Base-by-base conservation (phyloP, 2,113 vertebrate species). In the Zonotrichia leucophrys region DNA sequence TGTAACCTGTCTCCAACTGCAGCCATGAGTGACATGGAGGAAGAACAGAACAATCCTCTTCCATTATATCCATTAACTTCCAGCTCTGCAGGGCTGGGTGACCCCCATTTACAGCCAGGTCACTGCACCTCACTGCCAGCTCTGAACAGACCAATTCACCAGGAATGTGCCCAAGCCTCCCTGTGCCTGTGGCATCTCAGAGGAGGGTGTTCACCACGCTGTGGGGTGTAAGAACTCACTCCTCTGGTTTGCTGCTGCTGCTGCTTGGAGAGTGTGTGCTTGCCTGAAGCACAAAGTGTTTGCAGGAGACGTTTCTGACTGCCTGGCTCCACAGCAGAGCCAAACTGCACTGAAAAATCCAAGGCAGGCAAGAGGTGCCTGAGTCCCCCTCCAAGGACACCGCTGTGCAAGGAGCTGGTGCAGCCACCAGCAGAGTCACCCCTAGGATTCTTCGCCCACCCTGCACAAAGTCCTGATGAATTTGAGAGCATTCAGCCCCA, bases 191-290 rank as follows among this genome's bases (percentile, higher is more conserved):
- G 70, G 64, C 70, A 73, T 23, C 78, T 59, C 69, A 11, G 37
- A 59, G 55, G 39, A 78, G 59, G 27, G 50, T 67, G n/a, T n/a
- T 90, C 27, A 90, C 78, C 62, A 19, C 0, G 2, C 8, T 41
- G 59, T 25, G 1, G 0, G 1, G 1, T 27, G 67, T 50, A 9
- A 58, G 62, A 83, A 55, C 1, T 1, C 12, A 7, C 35, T 90
- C 22, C 62, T 52, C 49, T 15, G 50, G 9, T 80, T 69, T 86
- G 67, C 50, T 91, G 49, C 46, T 90, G 66, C 74, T 90, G 66
- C 74, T 80, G 62, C 56, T 35, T 63, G 74, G 68, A 67, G 46
- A 39, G 21, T 0, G 1, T 23, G 33, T 6, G 12, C 30, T 53
- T 33, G 62, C 63, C 63, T 77, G 18, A 46, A 77, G 78, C n/a